Evolutionary conservation across 2,888 invertebrate species (phyloP).

Genomic region (Selenia dentaria): DNA sequence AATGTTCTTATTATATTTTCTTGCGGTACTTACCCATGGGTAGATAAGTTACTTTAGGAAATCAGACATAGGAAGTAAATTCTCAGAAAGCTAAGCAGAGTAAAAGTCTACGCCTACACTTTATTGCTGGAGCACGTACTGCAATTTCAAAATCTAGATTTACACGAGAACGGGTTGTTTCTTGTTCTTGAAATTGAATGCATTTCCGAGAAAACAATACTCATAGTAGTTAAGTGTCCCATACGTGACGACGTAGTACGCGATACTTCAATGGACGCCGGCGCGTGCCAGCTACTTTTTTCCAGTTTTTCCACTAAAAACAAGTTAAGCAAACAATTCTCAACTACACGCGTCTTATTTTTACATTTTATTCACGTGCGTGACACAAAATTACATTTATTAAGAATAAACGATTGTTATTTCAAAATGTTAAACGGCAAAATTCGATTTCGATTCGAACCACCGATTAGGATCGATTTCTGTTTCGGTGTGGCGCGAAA

Average conservation of each 20-base stretch:
- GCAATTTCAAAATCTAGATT: conserved; percentile 72
- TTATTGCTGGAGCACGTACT: conserved; percentile 62
- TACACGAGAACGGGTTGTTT: conserved; percentile 54
- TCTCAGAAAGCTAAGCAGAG: conserved; percentile 47
- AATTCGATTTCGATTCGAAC: no score
- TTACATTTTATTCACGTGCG: conserved; percentile 33
- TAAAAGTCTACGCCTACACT: conserved; percentile 57
- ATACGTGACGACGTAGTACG: conserved; percentile 60
- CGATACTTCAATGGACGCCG: conserved; percentile 61
- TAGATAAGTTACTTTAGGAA: conserved; percentile 39
- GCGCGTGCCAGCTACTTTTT: conserved; percentile 51
- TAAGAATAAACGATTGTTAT: no score
- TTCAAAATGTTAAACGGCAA: no score
- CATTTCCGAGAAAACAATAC: conserved; percentile 64
- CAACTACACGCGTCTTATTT: conserved; percentile 28
- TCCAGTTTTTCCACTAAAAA: conserved; percentile 53
- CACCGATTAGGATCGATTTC: conserved; percentile 27
- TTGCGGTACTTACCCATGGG: conserved; percentile 24
- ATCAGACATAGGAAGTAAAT: conserved; percentile 43
- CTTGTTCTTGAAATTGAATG: conserved; percentile 62
- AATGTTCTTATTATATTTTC: conserved; percentile 29
- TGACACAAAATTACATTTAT: neutral
- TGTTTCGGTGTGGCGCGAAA: conserved; percentile 40
- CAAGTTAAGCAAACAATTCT: conserved; percentile 31
- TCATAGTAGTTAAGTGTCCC: conserved; percentile 42